These are phyloP conservation scores for Setipinna tenuifilis DNA, from an alignment of 2,797 vertebrate species.

Conservation along the genomic window DNA sequence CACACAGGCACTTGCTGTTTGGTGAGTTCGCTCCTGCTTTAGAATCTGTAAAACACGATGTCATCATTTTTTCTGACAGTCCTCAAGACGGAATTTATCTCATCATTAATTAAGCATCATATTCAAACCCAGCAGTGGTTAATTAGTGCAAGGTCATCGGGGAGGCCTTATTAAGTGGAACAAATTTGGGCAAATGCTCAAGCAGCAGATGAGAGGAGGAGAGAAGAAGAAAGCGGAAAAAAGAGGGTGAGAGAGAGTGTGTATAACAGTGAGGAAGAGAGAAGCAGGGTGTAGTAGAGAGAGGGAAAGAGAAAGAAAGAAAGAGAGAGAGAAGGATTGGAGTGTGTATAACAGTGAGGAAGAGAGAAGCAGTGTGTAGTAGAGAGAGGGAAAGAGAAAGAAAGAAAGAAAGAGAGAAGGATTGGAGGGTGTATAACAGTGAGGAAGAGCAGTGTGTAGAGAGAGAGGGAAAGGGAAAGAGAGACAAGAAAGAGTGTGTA, in stretches of 20 bases:
- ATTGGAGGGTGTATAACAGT: no score
- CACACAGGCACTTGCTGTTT: constrained; percentile 16
- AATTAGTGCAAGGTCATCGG: constrained; percentile 99
- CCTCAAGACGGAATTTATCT: constrained; percentile 98
- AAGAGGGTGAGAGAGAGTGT: constrained; percentile 48
- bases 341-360: constrained; percentile 25
- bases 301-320: neutral
- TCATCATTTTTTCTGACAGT: constrained; percentile 98
- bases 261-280: constrained; percentile 50
- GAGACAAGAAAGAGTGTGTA: no score
- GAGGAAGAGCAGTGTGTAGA: constrained; percentile 29
- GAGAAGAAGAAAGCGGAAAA: constrained; percentile 50
- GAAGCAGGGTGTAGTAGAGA: constrained; percentile 57
- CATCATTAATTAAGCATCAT: constrained; percentile 99
- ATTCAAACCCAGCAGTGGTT: constrained; percentile 98
- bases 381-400: no score
- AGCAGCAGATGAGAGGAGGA: constrained; percentile 74
- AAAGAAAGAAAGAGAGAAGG: no score
- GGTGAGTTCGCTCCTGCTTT: constrained; percentile 76
- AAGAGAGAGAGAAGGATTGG: neutral
- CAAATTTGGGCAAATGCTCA: constrained; percentile 96
- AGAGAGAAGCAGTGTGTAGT: no score
- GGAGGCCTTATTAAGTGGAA: constrained; percentile 99
- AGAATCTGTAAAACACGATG: constrained; percentile 96
- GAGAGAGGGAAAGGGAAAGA: neutral